A percentile compares a stretch with the other conserved stretches of the same genome.
These are phyloP conservation scores for Agrotis clavis DNA, from an alignment of 2,888 invertebrate species.

Conservation along the genomic window DNA sequence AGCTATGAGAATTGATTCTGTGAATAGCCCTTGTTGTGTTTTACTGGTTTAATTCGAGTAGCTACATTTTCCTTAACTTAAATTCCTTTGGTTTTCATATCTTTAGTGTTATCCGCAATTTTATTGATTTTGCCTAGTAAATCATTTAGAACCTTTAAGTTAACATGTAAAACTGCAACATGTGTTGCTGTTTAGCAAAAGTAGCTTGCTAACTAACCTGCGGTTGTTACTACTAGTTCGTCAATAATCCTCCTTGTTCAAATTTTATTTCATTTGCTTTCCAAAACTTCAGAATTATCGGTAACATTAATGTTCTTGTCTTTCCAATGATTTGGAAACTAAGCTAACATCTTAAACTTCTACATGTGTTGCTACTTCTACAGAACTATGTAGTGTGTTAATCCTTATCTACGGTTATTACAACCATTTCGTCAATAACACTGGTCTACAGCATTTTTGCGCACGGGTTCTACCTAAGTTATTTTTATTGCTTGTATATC, in stretches of 20 bases:
- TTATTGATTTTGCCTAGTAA: no score
- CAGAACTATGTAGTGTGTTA: conserved; percentile 40
- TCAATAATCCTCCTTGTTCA: conserved; percentile 47
- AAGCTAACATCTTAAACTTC: conserved; percentile 11
- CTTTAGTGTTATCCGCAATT: no score
- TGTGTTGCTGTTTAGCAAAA: conserved; percentile 39
- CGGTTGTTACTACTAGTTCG: conserved; percentile 32
- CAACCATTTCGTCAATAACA: conserved; percentile 45
- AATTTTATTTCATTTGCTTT: no score
- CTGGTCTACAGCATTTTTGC: no score
- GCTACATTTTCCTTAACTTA: conserved; percentile 11
- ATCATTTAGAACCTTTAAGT: conserved; percentile 4
- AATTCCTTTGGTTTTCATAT: conserved; percentile 6
- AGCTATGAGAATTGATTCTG: conserved; percentile 19
- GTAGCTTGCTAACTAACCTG: conserved; percentile 31
- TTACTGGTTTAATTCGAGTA: conserved; percentile 20
- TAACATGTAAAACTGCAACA: conserved; percentile 4
- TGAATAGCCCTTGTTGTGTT: conserved; percentile 14
- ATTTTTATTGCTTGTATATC: no score
- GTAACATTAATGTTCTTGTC: background rate
- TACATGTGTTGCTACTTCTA: conserved; percentile 14
- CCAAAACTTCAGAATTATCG: no score
- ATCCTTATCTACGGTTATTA: conserved; percentile 37
- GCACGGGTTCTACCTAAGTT: no score
- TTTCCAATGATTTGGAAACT: conserved; percentile 7